A percentile compares a stretch with the other conserved stretches of the same genome.
phyloP scores from a whole-genome alignment of 2,888 invertebrate species.

The Microdon myrmicae region DNA sequence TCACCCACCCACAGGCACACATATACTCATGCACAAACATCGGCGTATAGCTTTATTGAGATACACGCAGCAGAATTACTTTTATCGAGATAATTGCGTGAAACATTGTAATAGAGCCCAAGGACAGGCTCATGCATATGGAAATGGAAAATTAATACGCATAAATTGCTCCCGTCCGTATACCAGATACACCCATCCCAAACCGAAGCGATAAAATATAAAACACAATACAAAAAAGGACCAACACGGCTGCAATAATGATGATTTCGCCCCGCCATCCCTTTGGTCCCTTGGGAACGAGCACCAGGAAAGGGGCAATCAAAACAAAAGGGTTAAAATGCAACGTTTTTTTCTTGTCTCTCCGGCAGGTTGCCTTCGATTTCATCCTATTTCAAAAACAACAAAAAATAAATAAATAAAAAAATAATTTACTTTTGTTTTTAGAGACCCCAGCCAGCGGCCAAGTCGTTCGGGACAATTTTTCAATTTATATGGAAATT shows the following conservation, averaged over 20 bases:
- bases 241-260: conserved; percentile 35
- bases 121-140: conserved; percentile 48
- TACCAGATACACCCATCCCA: conserved; percentile 10
- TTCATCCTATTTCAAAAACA: too few species aligned
- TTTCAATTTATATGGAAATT: conserved; percentile 53
- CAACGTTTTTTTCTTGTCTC: conserved; percentile 12
- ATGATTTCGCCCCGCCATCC: conserved; percentile 21
- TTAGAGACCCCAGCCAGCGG: too few species aligned
- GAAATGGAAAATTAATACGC: conserved; percentile 47
- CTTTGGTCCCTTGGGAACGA: too few species aligned
- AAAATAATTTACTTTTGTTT: too few species aligned
- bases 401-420: too few species aligned
- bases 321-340: conserved; percentile 23
- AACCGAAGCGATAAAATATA: conserved; percentile 1
- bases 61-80: conserved; percentile 26
- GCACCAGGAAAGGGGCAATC: too few species aligned
- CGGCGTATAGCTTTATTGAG: neutral
- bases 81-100: conserved; percentile 37
- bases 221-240: conserved; percentile 6
- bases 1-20: too few species aligned
- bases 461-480: conserved; percentile 39
- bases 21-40: neutral
- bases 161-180: too few species aligned
- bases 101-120: conserved; percentile 41
- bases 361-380: too few species aligned